phyloP scores from a whole-genome alignment of 1,140 invertebrate genomes.

The Hycleus cichorii region DNA sequence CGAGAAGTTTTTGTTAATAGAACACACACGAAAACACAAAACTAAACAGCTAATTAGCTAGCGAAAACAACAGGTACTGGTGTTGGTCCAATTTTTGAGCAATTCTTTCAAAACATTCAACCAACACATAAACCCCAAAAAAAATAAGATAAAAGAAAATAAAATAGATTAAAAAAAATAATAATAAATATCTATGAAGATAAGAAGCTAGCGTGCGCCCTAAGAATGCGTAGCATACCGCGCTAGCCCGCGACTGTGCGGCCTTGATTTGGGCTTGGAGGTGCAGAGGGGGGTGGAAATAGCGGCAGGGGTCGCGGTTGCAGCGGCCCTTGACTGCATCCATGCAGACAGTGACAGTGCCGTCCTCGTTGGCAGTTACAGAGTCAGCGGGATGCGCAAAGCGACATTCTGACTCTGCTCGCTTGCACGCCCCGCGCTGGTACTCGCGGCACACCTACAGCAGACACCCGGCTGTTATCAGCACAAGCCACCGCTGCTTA shows the following conservation, averaged over 20 bases:
- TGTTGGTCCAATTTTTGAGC: too few relatives aligned
- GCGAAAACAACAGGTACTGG: conserved; percentile 5
- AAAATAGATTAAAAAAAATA: conserved; percentile 28
- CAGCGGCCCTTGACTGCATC: conserved; percentile 96
- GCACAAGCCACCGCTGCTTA: conserved; percentile 36
- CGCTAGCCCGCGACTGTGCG: conserved; percentile 87
- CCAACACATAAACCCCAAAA: background rate
- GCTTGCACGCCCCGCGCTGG: conserved; percentile 94
- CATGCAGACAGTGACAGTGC: conserved; percentile 97
- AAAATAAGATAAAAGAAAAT: conserved; percentile 30
- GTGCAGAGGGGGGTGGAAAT: conserved; percentile 96
- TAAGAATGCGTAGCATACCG: conserved; percentile 73
- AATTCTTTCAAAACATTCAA: too few relatives aligned
- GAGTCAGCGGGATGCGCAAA: conserved; percentile 95
- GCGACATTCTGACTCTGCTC: conserved; percentile 91
- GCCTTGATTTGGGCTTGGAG: conserved; percentile 98
- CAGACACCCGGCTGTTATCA: conserved; percentile 32
- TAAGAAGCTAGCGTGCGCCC: conserved; percentile 36
- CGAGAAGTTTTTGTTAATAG: too few relatives aligned
- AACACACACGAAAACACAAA: conserved; percentile 2
- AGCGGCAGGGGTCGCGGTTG: conserved; percentile 92
- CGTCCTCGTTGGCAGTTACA: conserved; percentile 87
- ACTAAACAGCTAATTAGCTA: conserved; percentile 16
- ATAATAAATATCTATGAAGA: conserved; percentile 35
- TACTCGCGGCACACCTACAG: conserved; percentile 96